These are phyloP conservation scores for Tricholaema leucomelas DNA, from an alignment of 2,113 vertebrate genomes.

Conservation along the genomic window DNA sequence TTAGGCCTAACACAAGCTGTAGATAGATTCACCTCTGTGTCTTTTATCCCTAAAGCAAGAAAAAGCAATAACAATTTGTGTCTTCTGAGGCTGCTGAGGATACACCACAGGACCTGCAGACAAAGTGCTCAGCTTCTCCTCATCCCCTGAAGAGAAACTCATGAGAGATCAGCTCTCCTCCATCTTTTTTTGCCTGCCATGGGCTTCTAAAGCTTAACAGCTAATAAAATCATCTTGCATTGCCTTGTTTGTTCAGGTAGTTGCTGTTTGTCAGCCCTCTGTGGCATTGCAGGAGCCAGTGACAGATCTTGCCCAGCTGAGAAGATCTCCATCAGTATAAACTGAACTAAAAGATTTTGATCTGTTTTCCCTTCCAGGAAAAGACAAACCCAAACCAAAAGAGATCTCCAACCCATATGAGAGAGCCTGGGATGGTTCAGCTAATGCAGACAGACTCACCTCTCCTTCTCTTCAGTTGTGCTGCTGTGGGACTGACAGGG, in stretches of 20 bases:
- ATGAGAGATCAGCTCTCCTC: not conserved
- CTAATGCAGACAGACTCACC: not conserved
- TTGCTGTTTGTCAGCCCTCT: not conserved
- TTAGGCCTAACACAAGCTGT: not conserved
- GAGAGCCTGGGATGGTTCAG: not conserved
- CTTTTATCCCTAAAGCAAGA: not conserved
- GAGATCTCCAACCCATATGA: rapidly evolving
- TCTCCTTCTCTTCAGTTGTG: not conserved
- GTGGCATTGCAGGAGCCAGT: not conserved
- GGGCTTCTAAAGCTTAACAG: not conserved
- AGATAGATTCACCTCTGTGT: not conserved
- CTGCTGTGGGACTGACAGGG: not conserved
- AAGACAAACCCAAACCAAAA: not conserved
- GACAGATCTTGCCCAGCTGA: not conserved
- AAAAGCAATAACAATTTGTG: not conserved
- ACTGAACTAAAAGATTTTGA: not conserved
- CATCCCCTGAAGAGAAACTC: not conserved
- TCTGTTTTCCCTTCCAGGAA: not conserved
- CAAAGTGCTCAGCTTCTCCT: not conserved
- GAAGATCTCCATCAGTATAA: not conserved
- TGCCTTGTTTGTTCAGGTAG: not conserved
- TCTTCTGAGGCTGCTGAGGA: not conserved
- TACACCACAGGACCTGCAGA: not conserved
- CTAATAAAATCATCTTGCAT: not conserved
- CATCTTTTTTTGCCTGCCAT: not conserved